Evolutionary conservation across 2,797 vertebrate species (phyloP).

Genomic region (Steatocranus sp.): DNA sequence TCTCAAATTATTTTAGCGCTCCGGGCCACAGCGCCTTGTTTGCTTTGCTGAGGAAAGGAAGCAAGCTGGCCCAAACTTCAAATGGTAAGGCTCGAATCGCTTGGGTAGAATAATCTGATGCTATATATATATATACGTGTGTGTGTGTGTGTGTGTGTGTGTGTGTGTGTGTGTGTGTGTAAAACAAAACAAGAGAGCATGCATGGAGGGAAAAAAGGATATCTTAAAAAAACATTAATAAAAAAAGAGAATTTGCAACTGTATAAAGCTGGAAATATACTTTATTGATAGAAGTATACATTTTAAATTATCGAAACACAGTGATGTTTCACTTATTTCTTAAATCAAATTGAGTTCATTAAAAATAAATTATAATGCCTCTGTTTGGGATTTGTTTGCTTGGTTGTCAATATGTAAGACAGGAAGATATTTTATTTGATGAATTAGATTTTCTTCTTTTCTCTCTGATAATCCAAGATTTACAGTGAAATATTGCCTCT

Average conservation of each 20-base stretch:
- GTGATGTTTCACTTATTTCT: not conserved
- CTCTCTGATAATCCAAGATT: slow-evolving; percentile 29
- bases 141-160: too few relatives aligned
- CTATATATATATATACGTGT: rapidly evolving
- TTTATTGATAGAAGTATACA: not conserved
- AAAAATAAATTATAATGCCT: not conserved
- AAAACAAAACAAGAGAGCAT: not conserved
- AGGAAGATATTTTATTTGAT: not conserved
- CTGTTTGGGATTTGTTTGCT: not conserved
- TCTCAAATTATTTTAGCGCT: slow-evolving; percentile 88
- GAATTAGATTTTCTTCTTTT: not conserved
- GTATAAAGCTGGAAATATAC: not conserved
- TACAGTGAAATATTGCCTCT: slow-evolving; percentile 58
- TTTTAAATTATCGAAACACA: not conserved
- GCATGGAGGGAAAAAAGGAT: not conserved
- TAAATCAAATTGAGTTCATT: not conserved
- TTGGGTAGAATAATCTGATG: not conserved
- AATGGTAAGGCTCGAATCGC: not conserved
- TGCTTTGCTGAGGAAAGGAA: slow-evolving; percentile 79
- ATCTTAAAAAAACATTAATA: not conserved
- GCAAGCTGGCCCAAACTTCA: slow-evolving; percentile 29
- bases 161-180: too few relatives aligned
- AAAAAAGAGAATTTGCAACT: not conserved
- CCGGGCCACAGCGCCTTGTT: slow-evolving; percentile 74
- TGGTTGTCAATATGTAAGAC: not conserved